Evolutionary conservation across 2,797 vertebrate genomes (phyloP).

Genomic region (Neosalanx taihuensis): DNA sequence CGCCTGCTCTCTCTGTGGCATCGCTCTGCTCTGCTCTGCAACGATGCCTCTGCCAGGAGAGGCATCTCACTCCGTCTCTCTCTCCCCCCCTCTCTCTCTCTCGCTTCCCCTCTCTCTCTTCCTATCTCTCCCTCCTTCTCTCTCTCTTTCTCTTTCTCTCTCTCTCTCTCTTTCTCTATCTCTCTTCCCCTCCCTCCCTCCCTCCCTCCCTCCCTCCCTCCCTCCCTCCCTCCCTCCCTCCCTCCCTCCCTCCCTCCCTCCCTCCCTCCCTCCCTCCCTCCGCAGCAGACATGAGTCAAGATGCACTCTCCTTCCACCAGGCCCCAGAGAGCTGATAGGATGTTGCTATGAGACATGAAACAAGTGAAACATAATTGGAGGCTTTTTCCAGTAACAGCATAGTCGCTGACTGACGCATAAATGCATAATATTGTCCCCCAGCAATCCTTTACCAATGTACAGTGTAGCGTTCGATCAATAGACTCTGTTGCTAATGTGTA

Average conservation of each 20-base stretch:
- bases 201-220: too few species aligned
- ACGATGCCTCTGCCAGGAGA: slow-evolving; percentile 17
- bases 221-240: too few species aligned
- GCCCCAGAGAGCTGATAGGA: neutral
- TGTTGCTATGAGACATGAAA: slow-evolving; percentile 5
- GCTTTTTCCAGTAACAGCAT: neutral
- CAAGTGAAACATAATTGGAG: neutral
- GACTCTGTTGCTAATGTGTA: neutral
- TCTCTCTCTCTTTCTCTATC: too few species aligned
- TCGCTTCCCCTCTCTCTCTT: too few species aligned
- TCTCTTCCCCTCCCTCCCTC: too few species aligned
- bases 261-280: neutral
- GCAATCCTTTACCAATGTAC: neutral
- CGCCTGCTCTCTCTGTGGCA: slow-evolving; percentile 23
- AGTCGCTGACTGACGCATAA: neutral
- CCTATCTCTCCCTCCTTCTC: too few species aligned
- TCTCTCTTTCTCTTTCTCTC: too few species aligned
- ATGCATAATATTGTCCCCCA: neutral
- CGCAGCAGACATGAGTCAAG: slow-evolving; percentile 11
- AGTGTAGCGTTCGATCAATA: neutral
- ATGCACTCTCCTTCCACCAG: slow-evolving; percentile 15
- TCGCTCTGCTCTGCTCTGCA: neutral
- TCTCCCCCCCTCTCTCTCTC: slow-evolving; percentile 4
- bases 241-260: too few species aligned
- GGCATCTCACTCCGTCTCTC: neutral